phyloP scores from a whole-genome alignment of 2,888 invertebrate genomes.

The Malacosoma neustria region DNA sequence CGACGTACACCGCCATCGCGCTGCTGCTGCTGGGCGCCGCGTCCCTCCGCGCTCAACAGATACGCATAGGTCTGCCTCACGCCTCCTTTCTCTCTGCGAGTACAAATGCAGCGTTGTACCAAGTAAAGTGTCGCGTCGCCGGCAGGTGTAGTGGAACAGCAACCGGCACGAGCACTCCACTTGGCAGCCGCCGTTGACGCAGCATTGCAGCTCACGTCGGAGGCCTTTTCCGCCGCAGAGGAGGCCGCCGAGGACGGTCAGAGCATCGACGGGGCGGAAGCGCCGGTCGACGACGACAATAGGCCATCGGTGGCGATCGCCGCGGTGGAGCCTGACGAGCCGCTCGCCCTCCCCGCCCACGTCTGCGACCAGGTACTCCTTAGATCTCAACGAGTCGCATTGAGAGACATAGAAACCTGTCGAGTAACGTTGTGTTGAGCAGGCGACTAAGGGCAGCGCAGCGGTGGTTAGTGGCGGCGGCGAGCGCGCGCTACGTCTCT shows the following conservation, averaged over 20 bases:
- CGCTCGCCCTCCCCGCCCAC: constrained; percentile 21
- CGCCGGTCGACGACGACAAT: constrained; percentile 9
- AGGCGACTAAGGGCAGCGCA: constrained; percentile 14
- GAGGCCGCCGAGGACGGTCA: background rate
- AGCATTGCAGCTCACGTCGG: constrained; percentile 13
- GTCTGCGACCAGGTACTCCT: constrained; percentile 14
- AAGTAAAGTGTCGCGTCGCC: background rate
- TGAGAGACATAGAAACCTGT: too few relatives aligned
- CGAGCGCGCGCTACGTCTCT: constrained; percentile 22
- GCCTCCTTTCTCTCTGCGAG: background rate
- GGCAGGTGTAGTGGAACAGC: constrained; percentile 31
- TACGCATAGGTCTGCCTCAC: constrained; percentile 17
- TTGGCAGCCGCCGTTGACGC: constrained; percentile 28
- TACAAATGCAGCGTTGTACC: background rate
- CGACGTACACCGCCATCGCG: background rate
- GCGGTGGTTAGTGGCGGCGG: constrained; percentile 21
- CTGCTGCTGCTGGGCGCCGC: constrained; percentile 4
- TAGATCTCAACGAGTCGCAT: constrained; percentile 5
- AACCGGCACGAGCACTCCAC: constrained; percentile 22
- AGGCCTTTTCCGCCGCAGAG: background rate
- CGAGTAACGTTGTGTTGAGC: constrained; percentile 5
- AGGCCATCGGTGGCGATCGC: constrained; percentile 8
- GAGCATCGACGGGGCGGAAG: background rate
- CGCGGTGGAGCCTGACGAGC: constrained; percentile 20
- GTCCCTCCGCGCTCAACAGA: constrained; percentile 9